Base-by-base conservation (phyloP, 2,113 vertebrate species). In the Oncorhynchus mykiss region DNA sequence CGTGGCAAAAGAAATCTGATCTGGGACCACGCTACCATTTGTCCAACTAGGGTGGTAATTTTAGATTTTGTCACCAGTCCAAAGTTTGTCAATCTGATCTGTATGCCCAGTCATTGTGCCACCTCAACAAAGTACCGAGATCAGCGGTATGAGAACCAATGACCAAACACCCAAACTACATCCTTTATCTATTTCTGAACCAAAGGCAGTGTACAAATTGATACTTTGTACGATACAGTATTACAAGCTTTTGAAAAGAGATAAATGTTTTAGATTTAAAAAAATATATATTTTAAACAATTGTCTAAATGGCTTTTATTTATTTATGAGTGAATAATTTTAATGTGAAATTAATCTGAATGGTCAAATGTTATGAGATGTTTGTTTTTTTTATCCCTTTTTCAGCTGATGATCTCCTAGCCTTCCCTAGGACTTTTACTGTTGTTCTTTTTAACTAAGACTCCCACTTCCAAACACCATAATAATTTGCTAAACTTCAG, bases 181-280 rank as follows among this genome's bases (percentile, higher is more conserved):
- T 79, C 70, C 79, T 71, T 80, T 83, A 80, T 89, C 82, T 77
- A 62, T 88, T 76, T 87, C 78, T 20, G 22, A 68, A 67, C 45
- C 27, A 86, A 82, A 82, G 79, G 65, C 84, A 80, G 80, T 78
- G 75, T 81, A 82, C 51, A 75, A 76, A 60, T 74, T 80, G 75
- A 74, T 77, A 80, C 84, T 86, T 86, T 86, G 86, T 89, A 60
- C 82, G 77, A 70, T 51, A 83, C 79, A 78, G 72, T 79, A 82
- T 84, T 84, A 84, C 45, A 29, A 31, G n/a, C 76, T 84, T 75
- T 80, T 71, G 70, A 77, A 79, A 54, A 71, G 0, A 71, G 22
- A 71, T 81, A 39, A 2, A 86, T 79, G 73, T 77, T 87, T 14
- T 73, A 72, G 72, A 76, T 83, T 39, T 29, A 24, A 24, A 24